Base-by-base conservation (phyloP, 2,888 invertebrate genomes). In the Fissipunctia ypsillon region DNA sequence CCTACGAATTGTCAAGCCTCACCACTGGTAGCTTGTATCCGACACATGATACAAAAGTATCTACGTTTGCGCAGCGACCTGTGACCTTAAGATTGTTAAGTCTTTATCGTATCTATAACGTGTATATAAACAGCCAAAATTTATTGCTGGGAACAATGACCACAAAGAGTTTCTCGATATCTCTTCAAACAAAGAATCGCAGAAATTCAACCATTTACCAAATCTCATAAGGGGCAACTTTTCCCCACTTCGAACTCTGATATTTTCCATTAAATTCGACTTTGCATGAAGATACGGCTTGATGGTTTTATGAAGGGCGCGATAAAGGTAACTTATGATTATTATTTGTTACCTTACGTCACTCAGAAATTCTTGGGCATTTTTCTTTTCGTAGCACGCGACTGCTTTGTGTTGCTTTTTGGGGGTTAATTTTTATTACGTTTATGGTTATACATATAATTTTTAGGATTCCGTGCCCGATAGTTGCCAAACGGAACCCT, bases 251-350 rank as follows among this genome's bases (percentile, higher is more conserved):
- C 45, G 50, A 72, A 74, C 66, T 67, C 61, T 63, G 56, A 65
- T 69, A 70, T 85, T 86, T 84, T 73, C 78, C 81, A 86, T 86
- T 84, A 86, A 84, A 86, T 73, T 86, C 84, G 69, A 86, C 86
- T 84, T 86, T 75, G 84, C 84, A 64, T 86, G 81, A 63, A 81
- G 84, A 84, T 79, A 84, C 72, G 76, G 79, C 69, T 61, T 86
- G 84, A 86, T 84, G 78, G 84, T 84, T 84, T 81, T 81, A 84
- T 73, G 81, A 85, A 85, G 66, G 83, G 80, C 45, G 70, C 81
- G 84, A 84, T 86, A 84, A 84, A 73, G 74, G 64, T 59, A 84
- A 84, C 86, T 86, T 84, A 73, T 78, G 81, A 86, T 84, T 84
- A 86, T 84, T 86, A 83, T 81, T 81, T 86, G 76, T 86, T 77